Percentiles rank a stretch among this genome's conserved stretches.
These are phyloP conservation scores for Podarcis raffonei DNA, from an alignment of 2,113 vertebrate genomes.

Conservation along the genomic window DNA sequence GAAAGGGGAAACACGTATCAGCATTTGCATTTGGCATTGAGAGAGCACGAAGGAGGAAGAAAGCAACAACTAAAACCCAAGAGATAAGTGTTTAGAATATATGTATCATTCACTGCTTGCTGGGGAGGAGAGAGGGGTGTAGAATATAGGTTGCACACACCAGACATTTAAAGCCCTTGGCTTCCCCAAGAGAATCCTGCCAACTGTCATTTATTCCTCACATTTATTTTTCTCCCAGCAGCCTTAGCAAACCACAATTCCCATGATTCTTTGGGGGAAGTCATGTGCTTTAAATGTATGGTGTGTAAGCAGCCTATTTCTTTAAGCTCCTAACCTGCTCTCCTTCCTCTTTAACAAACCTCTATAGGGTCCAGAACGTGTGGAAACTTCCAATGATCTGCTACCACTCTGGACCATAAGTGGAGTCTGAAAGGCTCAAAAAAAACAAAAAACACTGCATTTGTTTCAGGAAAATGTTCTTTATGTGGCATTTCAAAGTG, in stretches of 20 bases:
- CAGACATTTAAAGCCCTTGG: too few relatives aligned
- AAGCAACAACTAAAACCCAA: too few relatives aligned
- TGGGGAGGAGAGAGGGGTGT: background rate
- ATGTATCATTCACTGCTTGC: background rate
- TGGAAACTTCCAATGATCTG: background rate
- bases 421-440: background rate
- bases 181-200: too few relatives aligned
- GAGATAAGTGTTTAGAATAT: too few relatives aligned
- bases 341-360: background rate
- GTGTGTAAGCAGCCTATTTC: too few relatives aligned
- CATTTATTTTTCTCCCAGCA: too few relatives aligned
- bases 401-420: background rate
- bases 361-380: background rate
- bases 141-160: too few relatives aligned
- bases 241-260: too few relatives aligned
- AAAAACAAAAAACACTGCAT: background rate
- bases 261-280: too few relatives aligned
- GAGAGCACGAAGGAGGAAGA: background rate
- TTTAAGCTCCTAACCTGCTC: background rate
- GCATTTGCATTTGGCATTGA: too few relatives aligned
- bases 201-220: too few relatives aligned
- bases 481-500: background rate
- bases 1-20: rapidly evolving
- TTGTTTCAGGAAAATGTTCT: background rate
- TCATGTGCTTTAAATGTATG: too few relatives aligned